A percentile compares a stretch with the other conserved stretches of the same genome.
Evolutionary conservation across 2,797 vertebrate species (phyloP).

Genomic region (Chromis chromis): DNA sequence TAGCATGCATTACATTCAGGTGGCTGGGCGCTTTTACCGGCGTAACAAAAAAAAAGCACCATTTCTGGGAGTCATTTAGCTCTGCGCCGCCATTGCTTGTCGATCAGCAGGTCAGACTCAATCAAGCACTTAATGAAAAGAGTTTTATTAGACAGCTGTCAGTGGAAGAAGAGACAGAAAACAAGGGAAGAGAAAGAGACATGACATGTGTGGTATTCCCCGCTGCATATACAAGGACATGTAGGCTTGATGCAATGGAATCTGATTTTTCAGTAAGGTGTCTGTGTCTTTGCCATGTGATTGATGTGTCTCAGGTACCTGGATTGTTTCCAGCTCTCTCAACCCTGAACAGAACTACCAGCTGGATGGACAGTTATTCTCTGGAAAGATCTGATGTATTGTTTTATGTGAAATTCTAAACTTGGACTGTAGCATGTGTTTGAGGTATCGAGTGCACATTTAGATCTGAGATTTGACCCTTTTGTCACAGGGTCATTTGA

Average conservation of each 20-base stretch:
- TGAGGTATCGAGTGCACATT: no score
- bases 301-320: slow-evolving; percentile 1
- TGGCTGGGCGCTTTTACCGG: slow-evolving; percentile 23
- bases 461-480: neutral
- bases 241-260: neutral
- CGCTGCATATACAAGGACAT: neutral
- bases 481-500: no score
- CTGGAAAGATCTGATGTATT: neutral
- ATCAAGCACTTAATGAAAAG: slow-evolving; percentile 38
- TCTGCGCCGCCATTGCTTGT: slow-evolving; percentile 29
- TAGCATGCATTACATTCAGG: slow-evolving; percentile 59
- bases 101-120: slow-evolving; percentile 42
- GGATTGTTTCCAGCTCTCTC: slow-evolving; percentile 1
- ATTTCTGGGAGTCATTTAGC: slow-evolving; percentile 63
- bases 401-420: neutral
- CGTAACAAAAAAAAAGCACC: slow-evolving; percentile 55
- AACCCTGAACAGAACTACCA: slow-evolving; percentile 2
- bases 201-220: neutral
- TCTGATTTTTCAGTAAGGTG: slow-evolving; percentile 10
- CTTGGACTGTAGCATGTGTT: no score
- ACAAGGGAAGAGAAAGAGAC: neutral
- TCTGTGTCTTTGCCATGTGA: slow-evolving; percentile 13
- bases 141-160: slow-evolving; percentile 20
- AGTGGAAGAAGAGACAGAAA: slow-evolving; percentile 4
- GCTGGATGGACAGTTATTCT: neutral